Evolutionary conservation across 53 echinoderm and acorn worm species (phyloP), one percentile per base, ranked within the genome.

Genomic region (Pentamera pediparva): DNA sequence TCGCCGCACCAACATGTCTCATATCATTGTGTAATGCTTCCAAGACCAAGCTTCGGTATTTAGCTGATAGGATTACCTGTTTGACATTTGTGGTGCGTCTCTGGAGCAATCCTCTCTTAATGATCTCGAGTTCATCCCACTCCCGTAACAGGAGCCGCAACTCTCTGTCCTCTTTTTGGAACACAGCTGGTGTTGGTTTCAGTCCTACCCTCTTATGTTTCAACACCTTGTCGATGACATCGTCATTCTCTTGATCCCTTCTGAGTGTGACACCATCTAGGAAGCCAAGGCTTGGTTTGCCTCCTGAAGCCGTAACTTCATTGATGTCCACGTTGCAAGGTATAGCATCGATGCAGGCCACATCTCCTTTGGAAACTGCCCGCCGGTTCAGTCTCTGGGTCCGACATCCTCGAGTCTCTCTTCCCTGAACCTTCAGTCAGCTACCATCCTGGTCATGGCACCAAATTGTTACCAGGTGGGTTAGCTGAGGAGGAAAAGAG

Each of bases 21-120:
- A 80, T 76, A 31, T 84, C 64, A 32, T 76, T 39, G 35, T 88
- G 88, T 12, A 86, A 37, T 71, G 77, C 17, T 41, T 65, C 26
- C 17, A 65, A 27, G 4, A 83, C 87, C 9, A 69, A n/a, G 34
- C 57, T 61, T 28, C 74, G 13, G 13, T 73, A 59, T 34, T 53
- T 71, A n/a, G n/a, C 6, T 37, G 59, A 61, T 2, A 60, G 76
- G n/a, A 74, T 32, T 15, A 74, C 18, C 20, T 78, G 69, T 20
- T 51, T 20, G 35, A 33, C 25, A 27, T 28, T 50, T 10, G 22
- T 59, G 21, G 77, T 39, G 51, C 43, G 31, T 20, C 83, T 35
- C 22, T 56, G 36, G 45, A 83, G 48, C 4, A 83, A 22, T 15
- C 82, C 76, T 17, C 45, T 24, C 2, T 39, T 13, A 7, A 65